These are phyloP conservation scores for Dasyprocta punctata DNA, from an alignment of 2,113 vertebrate species.

Conservation along the genomic window DNA sequence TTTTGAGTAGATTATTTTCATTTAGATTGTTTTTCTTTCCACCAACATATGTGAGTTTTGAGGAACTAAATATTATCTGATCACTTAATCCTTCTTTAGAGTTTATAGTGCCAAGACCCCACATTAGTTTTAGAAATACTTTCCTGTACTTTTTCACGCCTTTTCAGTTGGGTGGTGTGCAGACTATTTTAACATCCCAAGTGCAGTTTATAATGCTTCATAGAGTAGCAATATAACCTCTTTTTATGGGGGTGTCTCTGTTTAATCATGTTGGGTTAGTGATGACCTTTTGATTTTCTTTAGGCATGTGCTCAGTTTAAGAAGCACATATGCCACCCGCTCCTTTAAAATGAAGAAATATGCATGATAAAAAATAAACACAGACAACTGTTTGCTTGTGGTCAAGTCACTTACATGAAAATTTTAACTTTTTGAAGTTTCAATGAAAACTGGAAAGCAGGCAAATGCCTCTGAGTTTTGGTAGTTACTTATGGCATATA, in stretches of 20 bases:
- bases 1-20: conserved; percentile 51
- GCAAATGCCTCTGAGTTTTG: background rate
- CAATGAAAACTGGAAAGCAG: background rate
- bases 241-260: conserved; percentile 10
- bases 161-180: background rate
- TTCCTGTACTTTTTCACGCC: conserved; percentile 59
- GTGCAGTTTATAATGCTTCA: background rate
- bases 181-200: conserved; percentile 59
- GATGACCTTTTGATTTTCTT: conserved; percentile 48
- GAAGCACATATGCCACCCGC: conserved; percentile 6
- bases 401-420: background rate
- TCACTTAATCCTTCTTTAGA: conserved; percentile 54
- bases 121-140: conserved; percentile 57
- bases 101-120: background rate
- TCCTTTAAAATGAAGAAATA: conserved; percentile 52
- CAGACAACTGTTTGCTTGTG: background rate
- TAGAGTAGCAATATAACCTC: conserved; percentile 19
- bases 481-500: background rate
- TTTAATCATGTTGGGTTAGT: conserved; percentile 47
- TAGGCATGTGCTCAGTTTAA: conserved; percentile 4
- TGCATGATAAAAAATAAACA: conserved; percentile 8
- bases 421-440: background rate
- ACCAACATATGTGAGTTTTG: background rate
- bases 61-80: conserved; percentile 42
- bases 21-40: conserved; percentile 36